Conservation (phyloP, 2,113 vertebrate species). For the Tamias sibiricus region DNA sequence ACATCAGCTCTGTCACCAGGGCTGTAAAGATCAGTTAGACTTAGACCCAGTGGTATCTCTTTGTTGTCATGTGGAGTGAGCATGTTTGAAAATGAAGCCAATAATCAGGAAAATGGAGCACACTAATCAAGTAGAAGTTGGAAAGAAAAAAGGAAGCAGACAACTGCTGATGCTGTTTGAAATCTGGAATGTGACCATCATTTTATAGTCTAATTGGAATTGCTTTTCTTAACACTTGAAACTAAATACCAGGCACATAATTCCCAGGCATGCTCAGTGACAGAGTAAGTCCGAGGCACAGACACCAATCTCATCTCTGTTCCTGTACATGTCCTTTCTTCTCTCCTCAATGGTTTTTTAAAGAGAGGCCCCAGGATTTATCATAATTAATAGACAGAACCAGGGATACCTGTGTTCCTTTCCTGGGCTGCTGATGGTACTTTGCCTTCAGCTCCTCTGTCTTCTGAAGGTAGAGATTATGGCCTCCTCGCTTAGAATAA, state of each 20-base stretch:
- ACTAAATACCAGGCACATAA: neutral
- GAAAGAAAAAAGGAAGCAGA: neutral
- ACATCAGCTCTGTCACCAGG: too few relatives aligned
- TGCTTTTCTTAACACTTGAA: neutral
- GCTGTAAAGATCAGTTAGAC: neutral
- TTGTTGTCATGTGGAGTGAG: neutral
- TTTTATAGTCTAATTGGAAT: too few relatives aligned
- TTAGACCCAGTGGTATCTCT: neutral
- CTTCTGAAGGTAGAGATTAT: conserved; percentile 42
- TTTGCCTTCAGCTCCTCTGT: conserved; percentile 42
- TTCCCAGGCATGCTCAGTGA: neutral
- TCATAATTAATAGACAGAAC: neutral
- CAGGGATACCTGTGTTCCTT: conserved; percentile 73
- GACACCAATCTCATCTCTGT: neutral
- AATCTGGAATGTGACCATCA: neutral
- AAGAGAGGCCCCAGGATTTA: neutral
- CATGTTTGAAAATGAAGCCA: neutral
- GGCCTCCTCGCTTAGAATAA: conserved; percentile 65
- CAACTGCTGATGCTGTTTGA: neutral
- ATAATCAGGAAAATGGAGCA: neutral
- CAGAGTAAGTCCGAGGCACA: neutral
- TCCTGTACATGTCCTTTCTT: neutral
- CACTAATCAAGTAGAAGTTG: neutral
- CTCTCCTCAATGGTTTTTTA: neutral
- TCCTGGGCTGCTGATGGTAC: conserved; percentile 57